Conservation (phyloP, 1,140 invertebrate species). For the Leguminivora glycinivorella region DNA sequence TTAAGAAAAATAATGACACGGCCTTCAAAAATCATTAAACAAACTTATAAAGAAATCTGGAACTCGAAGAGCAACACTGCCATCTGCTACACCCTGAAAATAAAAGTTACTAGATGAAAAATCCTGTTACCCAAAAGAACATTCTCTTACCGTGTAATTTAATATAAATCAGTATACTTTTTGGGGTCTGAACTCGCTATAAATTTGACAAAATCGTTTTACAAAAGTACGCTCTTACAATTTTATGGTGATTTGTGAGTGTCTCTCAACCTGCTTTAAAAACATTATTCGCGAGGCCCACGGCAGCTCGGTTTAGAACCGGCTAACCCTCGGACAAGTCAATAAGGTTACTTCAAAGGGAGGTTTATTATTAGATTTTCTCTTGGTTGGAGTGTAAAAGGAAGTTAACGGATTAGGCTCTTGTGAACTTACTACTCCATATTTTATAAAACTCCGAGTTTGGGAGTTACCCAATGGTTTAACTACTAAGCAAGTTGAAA, state of each 20-base stretch:
- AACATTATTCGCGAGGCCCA: slow-evolving; percentile 16
- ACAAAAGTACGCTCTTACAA: not conserved
- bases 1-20: not conserved
- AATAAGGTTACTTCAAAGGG: slow-evolving; percentile 25
- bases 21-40: not conserved
- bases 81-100: not conserved
- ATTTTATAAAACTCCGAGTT: slow-evolving; percentile 4
- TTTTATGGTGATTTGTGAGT: slow-evolving; percentile 20
- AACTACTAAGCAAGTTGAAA: slow-evolving; percentile 18
- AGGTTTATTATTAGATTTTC: slow-evolving; percentile 27
- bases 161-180: not conserved
- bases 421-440: slow-evolving; percentile 22
- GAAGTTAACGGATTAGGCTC: slow-evolving; percentile 20
- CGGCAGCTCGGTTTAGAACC: not conserved
- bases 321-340: slow-evolving; percentile 11
- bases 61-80: not conserved
- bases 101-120: not conserved
- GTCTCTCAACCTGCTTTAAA: slow-evolving; percentile 13
- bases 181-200: not conserved
- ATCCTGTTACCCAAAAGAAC: not conserved
- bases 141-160: not conserved
- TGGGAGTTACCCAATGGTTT: not conserved
- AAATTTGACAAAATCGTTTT: slow-evolving; percentile 16
- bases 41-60: not conserved
- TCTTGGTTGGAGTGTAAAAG: slow-evolving; percentile 18